Base-by-base conservation (phyloP, 2,888 invertebrate species). In the Thereva unica region DNA sequence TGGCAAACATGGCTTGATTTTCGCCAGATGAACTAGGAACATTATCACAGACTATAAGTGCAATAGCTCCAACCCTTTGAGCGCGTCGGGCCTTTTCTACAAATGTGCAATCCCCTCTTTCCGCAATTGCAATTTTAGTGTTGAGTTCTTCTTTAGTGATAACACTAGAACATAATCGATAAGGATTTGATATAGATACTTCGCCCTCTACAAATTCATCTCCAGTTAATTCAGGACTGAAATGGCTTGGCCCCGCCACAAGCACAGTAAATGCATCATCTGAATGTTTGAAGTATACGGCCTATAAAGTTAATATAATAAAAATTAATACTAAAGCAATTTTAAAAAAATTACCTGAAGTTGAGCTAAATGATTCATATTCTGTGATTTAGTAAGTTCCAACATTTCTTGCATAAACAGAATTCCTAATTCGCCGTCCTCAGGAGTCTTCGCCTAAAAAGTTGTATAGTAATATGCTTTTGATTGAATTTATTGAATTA, bases 401-500 rank as follows among this genome's bases (percentile, higher is more conserved):
- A 95, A 87, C 94, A 98, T 96, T 82, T 98, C 97, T 76, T 94
- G 92, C 95, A 98, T 97, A 78, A 98, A 97, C 9, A 92, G 84
- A 42, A 95, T 83, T 0, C 98, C 97, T 82, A 96, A 93, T 74
- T 95, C 92, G 0, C 94, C 97, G 77, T 95, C 92, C 73, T 90
- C 89, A 0, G 90, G 83, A 7, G 91, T 89, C 76, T 89, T 88
- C 3, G 97, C 97, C 94, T 95, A 55, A 52, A 35, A 59, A 40
- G 64, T 10, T 6, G 52, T 45, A 10, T 40, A 23, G 12, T n/a
- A 12, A 38, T 38, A 9, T 49, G 35, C 5, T 23, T 37, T 34
- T 37, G 35, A 52, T 49, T 52, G 42, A n/a, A 47, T 42, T 69
- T 63, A 34, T 59, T 64, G 8, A 42, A 23, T 67, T 70, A 83